Conservation (phyloP, 1,140 invertebrate genomes). For the Ctenoplectra terminalis region DNA sequence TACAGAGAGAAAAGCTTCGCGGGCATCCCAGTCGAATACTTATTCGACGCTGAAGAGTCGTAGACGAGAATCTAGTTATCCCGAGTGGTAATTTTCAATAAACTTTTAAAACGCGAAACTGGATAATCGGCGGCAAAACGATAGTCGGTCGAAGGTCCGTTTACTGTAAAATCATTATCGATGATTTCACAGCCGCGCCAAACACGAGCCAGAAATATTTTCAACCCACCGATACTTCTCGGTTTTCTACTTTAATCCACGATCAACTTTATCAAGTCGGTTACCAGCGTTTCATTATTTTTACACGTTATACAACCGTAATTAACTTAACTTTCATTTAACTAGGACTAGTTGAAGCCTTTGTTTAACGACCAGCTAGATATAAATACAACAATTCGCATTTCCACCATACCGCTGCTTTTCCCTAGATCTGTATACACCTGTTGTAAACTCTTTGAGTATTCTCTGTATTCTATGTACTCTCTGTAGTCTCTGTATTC, state of each 20-base stretch:
- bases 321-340: not conserved
- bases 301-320: not conserved
- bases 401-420: not conserved
- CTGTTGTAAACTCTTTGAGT: not conserved
- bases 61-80: not conserved
- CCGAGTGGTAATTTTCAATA: slow-evolving; percentile 47
- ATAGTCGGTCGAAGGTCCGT: slow-evolving; percentile 30
- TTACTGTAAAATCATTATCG: slow-evolving; percentile 46
- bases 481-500: too few relatives aligned
- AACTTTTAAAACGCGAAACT: slow-evolving; percentile 43
- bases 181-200: not conserved
- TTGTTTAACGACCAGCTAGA: not conserved
- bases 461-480: too few relatives aligned
- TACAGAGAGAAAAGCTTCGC: not conserved
- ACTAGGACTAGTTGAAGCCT: not conserved
- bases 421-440: not conserved
- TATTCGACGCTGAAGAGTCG: slow-evolving; percentile 17
- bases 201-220: not conserved
- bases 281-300: not conserved
- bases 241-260: not conserved
- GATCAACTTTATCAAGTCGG: too few relatives aligned
- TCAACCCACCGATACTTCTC: not conserved
- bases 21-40: not conserved
- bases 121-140: slow-evolving; percentile 41
- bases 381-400: not conserved